Evolutionary conservation across 2,888 invertebrate genomes (phyloP).

Genomic region (Cactoblastis cactorum): DNA sequence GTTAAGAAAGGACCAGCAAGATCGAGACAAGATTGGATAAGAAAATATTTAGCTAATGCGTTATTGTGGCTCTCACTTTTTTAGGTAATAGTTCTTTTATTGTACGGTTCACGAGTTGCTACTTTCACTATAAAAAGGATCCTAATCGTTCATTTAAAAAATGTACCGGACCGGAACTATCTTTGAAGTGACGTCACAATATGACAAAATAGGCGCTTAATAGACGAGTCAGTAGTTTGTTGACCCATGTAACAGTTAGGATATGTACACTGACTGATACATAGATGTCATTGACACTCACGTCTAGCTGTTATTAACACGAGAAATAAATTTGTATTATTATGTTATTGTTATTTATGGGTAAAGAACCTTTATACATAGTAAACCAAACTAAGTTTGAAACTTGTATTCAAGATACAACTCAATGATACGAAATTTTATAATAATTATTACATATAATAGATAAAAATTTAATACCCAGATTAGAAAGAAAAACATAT

Average conservation of each 20-base stretch:
- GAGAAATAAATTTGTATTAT: not conserved
- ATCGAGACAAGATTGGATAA: too few relatives aligned
- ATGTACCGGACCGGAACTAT: not conserved
- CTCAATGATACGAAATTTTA: too few relatives aligned
- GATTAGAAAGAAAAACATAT: too few relatives aligned
- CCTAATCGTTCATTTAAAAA: not conserved
- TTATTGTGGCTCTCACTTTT: too few relatives aligned
- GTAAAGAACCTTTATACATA: too few relatives aligned
- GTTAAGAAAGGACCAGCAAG: too few relatives aligned
- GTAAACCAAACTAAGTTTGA: too few relatives aligned
- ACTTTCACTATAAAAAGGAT: not conserved
- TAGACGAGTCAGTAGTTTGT: slow-evolving; percentile 17
- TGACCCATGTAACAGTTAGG: slow-evolving; percentile 22
- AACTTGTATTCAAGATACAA: too few relatives aligned
- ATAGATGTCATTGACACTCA: slow-evolving; percentile 2
- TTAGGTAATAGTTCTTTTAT: too few relatives aligned
- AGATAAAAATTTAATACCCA: too few relatives aligned
- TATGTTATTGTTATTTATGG: not conserved
- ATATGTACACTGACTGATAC: not conserved
- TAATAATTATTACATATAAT: too few relatives aligned
- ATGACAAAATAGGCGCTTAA: not conserved
- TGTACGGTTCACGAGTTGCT: not conserved
- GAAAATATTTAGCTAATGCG: too few relatives aligned
- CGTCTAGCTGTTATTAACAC: not conserved
- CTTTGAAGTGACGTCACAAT: not conserved